Evolutionary conservation across 2,797 vertebrate genomes (phyloP).

Genomic region (Chaetophractus vellerosus): DNA sequence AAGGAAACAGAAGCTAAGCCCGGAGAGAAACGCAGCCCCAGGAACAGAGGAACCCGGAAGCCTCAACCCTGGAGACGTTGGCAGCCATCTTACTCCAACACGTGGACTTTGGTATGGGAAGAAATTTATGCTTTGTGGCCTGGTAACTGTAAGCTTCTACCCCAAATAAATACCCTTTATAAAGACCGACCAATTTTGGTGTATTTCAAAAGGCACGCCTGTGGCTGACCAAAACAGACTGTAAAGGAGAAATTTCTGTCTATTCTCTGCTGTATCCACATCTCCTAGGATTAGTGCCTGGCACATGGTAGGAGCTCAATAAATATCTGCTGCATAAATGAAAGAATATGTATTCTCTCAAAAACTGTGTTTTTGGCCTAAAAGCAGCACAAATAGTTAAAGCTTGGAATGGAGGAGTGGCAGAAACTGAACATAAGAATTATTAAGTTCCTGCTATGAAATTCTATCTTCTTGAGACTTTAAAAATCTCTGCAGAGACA

Average conservation of each 20-base stretch:
- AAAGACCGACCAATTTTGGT: no score
- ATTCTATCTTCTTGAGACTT: not conserved
- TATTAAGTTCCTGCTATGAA: not conserved
- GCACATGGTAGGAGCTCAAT: not conserved
- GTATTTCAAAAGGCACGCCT: no score
- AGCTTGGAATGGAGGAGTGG: not conserved
- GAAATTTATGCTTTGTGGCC: no score
- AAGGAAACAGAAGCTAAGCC: no score
- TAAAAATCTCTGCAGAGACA: not conserved
- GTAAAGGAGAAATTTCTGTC: not conserved
- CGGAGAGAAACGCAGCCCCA: no score
- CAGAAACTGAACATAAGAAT: not conserved
- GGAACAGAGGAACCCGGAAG: no score
- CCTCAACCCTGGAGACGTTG: no score
- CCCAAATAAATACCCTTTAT: no score
- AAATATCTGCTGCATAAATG: not conserved
- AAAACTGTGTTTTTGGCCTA: not conserved
- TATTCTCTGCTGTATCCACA: not conserved
- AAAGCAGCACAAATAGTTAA: slow-evolving; percentile 9
- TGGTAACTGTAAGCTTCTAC: no score
- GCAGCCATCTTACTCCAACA: no score
- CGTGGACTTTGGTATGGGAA: no score
- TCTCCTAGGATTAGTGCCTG: not conserved
- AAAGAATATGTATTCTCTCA: not conserved
- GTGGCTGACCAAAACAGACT: no score